A percentile compares a stretch with the other conserved stretches of the same genome.
Evolutionary conservation across 2,113 vertebrate genomes (phyloP).

Genomic region (Ceyx margarethae): DNA sequence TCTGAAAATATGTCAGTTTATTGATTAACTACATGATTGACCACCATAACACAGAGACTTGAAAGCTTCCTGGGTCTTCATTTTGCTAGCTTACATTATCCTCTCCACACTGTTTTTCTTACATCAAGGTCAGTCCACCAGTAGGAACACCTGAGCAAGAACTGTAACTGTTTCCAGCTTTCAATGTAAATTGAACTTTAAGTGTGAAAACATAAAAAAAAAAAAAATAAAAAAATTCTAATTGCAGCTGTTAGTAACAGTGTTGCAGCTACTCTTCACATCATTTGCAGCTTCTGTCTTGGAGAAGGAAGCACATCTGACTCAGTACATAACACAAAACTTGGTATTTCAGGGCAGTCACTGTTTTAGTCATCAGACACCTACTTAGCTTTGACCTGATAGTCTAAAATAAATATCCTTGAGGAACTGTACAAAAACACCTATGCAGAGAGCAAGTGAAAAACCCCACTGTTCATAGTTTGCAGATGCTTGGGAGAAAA

Average conservation of each 20-base stretch:
- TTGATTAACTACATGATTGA: neutral
- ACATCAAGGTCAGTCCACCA: neutral
- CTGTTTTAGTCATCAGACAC: conserved; percentile 18
- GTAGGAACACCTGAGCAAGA: neutral
- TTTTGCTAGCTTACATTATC: neutral
- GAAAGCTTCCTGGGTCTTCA: neutral
- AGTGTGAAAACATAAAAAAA: neutral
- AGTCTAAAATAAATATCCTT: conserved; percentile 58
- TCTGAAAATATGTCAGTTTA: neutral
- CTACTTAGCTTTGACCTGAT: conserved; percentile 47
- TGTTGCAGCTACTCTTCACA: neutral
- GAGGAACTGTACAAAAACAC: conserved; percentile 31
- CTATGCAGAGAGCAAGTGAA: neutral
- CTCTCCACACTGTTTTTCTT: neutral
- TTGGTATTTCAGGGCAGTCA: conserved; percentile 16
- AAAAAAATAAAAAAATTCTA: neutral
- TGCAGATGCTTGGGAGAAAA: conserved; percentile 1
- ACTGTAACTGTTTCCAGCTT: neutral
- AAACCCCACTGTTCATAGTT: neutral
- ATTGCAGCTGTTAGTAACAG: neutral
- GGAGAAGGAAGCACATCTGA: neutral
- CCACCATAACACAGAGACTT: neutral
- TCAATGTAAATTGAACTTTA: neutral
- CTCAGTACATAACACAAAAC: neutral
- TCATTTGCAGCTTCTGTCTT: neutral